phyloP scores from a whole-genome alignment of 2,888 invertebrate genomes.

The Chaetoderma sp. region DNA sequence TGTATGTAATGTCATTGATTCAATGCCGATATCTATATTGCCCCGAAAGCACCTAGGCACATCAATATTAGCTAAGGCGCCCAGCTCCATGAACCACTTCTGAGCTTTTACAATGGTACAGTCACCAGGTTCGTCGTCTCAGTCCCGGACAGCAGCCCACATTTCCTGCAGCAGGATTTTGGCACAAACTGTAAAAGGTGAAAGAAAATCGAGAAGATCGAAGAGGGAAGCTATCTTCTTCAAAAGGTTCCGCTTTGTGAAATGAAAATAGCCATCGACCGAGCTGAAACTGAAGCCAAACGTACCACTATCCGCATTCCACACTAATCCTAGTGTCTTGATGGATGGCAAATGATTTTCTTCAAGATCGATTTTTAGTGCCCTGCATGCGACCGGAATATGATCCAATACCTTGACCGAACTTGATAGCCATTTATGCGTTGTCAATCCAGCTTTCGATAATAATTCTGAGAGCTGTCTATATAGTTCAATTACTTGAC shows the following conservation, averaged over 20 bases:
- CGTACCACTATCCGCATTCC: neutral
- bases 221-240: slow-evolving; percentile 29
- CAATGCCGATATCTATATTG: neutral
- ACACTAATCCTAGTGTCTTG: slow-evolving; percentile 1
- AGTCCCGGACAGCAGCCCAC: slow-evolving; percentile 44
- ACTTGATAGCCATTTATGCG: slow-evolving; percentile 17
- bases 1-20: slow-evolving; percentile 16
- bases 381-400: slow-evolving; percentile 7
- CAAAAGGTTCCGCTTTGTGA: slow-evolving; percentile 9
- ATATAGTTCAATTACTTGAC: slow-evolving; percentile 20
- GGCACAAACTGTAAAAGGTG: slow-evolving; percentile 38
- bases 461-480: slow-evolving; percentile 15
- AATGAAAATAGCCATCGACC: neutral
- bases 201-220: slow-evolving; percentile 55
- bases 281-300: neutral
- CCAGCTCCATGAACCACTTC: slow-evolving; percentile 34
- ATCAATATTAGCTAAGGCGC: slow-evolving; percentile 9
- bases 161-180: slow-evolving; percentile 51
- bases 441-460: slow-evolving; percentile 9
- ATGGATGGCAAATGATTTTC: neutral
- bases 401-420: slow-evolving; percentile 3
- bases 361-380: slow-evolving; percentile 7
- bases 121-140: slow-evolving; percentile 46
- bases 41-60: slow-evolving; percentile 31
- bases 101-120: slow-evolving; percentile 4